These are phyloP conservation scores for Macrosoma leucophasiata DNA, from an alignment of 2,888 invertebrate species.

Conservation along the genomic window DNA sequence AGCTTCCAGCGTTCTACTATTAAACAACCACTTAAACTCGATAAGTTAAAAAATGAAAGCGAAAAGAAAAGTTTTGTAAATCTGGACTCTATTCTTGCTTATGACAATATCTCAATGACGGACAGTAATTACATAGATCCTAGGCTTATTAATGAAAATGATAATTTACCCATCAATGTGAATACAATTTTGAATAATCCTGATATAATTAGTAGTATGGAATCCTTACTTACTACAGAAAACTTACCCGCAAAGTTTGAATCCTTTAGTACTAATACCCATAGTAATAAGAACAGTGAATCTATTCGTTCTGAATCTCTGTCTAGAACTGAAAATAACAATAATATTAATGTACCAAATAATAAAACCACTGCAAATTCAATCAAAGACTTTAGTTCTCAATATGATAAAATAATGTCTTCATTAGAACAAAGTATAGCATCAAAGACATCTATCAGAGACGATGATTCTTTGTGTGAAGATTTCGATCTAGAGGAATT, in stretches of 20 bases:
- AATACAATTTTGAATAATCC: constrained; percentile 69
- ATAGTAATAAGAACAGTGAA: constrained; percentile 44
- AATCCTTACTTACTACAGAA: constrained; percentile 67
- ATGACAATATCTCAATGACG: constrained; percentile 63
- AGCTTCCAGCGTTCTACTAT: constrained; percentile 63
- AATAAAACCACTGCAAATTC: constrained; percentile 42
- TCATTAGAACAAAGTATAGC: constrained; percentile 67
- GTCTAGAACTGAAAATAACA: constrained; percentile 27
- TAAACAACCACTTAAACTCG: constrained; percentile 63
- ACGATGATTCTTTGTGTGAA: constrained; percentile 74
- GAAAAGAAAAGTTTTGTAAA: constrained; percentile 67
- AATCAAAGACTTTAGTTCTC: constrained; percentile 60
- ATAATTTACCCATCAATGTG: constrained; percentile 79
- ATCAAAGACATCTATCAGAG: constrained; percentile 62
- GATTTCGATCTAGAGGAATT: constrained; percentile 80
- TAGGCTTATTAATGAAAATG: constrained; percentile 80
- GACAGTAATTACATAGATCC: constrained; percentile 76
- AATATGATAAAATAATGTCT: constrained; percentile 72
- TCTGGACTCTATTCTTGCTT: constrained; percentile 55
- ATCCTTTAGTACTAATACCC: constrained; percentile 51
- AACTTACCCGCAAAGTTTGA: constrained; percentile 68
- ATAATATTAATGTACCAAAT: constrained; percentile 32
- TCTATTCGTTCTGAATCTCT: constrained; percentile 37
- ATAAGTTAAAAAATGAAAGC: constrained; percentile 60
- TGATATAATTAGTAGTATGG: constrained; percentile 70